Base-by-base conservation (phyloP, 1,140 invertebrate genomes). In the Drosophila saltans region DNA sequence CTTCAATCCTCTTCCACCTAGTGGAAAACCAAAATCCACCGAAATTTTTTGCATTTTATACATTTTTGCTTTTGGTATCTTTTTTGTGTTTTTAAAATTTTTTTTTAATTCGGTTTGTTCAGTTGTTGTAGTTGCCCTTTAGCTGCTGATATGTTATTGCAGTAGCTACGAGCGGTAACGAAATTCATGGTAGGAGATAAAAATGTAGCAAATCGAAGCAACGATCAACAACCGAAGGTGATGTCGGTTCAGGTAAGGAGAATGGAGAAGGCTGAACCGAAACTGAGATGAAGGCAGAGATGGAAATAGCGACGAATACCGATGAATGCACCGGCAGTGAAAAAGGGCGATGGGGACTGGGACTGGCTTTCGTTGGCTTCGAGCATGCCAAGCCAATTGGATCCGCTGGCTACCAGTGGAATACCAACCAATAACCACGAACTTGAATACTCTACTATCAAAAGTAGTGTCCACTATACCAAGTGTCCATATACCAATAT, bases 161-260 rank as follows among this genome's bases (percentile, higher is more conserved):
- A 88, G 82, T 86, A 86, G 83, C 82, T 86, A 80, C 60, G 80
- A 86, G 83, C 83, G 68, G 83, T 86, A 88, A 88, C 84, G 84
- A 89, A 89, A 89, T 89, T 89, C 84, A 89, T 84, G 84, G 84
- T 89, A 89, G 84, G 80, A 89, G 84, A 89, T 89, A 89, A 89
- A 89, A 89, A 89, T 89, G 78, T 89, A 79, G 71, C 84, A 84
- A 89, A 89, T 89, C 84, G 85, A 89, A 89, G 78, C 78, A 82
- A 89, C 84, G 84, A 89, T 89, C 84, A 89, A 89, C 84, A 88
- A 75, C 84, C 84, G 72, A 76, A 88, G 84, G 84, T 80, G 76
- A 40, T 69, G 76, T 36, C 10, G 52, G 8, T 8, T 1, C 52
- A 79, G 76, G 56, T 57, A n/a, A 60, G 73, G 39, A 70, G 63